These are phyloP conservation scores for Catotricha subobsoleta DNA, from an alignment of 2,888 invertebrate species.

Conservation along the genomic window DNA sequence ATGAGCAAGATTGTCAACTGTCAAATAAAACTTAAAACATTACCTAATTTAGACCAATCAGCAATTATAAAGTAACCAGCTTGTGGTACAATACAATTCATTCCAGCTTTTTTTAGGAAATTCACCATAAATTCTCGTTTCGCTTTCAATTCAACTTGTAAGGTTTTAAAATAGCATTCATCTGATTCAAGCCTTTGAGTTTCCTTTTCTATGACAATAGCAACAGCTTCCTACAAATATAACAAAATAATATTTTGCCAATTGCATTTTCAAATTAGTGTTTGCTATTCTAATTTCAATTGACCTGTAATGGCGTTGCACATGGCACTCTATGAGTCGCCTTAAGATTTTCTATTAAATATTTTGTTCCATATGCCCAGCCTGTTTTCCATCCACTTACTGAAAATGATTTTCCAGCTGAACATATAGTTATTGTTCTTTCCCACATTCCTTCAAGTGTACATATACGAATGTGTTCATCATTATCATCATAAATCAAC, in stretches of 20 bases:
- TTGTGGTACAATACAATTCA: constrained; percentile 83
- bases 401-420: constrained; percentile 95
- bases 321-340: constrained; percentile 90
- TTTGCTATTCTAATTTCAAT: neutral
- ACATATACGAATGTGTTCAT: constrained; percentile 82
- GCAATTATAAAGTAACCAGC: constrained; percentile 97
- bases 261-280: constrained; percentile 15
- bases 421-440: constrained; percentile 88
- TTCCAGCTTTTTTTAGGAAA: constrained; percentile 57
- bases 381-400: constrained; percentile 96
- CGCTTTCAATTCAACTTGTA: constrained; percentile 52
- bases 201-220: constrained; percentile 76
- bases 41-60: constrained; percentile 67
- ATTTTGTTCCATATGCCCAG: constrained; percentile 84
- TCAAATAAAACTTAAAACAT: constrained; percentile 12
- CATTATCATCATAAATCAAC: constrained; percentile 69
- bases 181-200: constrained; percentile 44
- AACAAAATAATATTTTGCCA: too few species aligned
- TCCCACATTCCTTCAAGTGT: constrained; percentile 98
- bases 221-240: constrained; percentile 91
- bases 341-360: constrained; percentile 62
- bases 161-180: constrained; percentile 66
- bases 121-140: constrained; percentile 68
- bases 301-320: constrained; percentile 68
- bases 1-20: constrained; percentile 7